Evolutionary conservation across 2,888 invertebrate species (phyloP).

Genomic region (Trisateles emortualis): DNA sequence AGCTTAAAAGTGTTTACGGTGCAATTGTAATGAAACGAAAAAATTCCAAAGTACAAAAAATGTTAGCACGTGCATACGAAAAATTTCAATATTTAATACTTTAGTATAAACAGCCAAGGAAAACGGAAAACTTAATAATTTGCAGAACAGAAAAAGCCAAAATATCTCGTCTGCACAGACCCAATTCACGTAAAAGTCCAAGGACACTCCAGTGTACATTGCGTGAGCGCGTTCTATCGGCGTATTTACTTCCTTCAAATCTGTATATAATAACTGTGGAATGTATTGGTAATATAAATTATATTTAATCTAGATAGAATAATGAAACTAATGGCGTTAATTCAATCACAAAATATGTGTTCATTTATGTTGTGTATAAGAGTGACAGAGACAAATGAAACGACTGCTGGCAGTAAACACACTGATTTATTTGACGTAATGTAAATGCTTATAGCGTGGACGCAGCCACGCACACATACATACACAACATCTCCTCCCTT

Average conservation of each 20-base stretch:
- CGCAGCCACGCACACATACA: no score
- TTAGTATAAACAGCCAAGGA: not conserved
- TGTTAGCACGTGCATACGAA: not conserved
- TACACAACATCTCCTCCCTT: no score
- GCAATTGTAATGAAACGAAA: not conserved
- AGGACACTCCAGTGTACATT: not conserved
- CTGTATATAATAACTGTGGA: not conserved
- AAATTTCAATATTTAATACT: not conserved
- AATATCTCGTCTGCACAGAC: not conserved
- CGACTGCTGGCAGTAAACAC: no score
- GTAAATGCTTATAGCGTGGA: no score
- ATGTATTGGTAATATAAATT: not conserved
- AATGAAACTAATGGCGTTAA: not conserved
- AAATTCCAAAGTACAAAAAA: not conserved
- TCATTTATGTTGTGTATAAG: no score
- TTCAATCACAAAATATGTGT: not conserved
- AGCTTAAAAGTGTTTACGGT: not conserved
- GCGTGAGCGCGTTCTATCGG: not conserved
- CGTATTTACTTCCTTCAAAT: not conserved
- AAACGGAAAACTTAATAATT: not conserved
- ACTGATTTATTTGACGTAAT: no score
- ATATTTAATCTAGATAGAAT: not conserved
- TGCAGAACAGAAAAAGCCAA: not conserved
- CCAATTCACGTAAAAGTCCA: not conserved
- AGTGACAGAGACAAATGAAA: no score